A percentile compares a stretch with the other conserved stretches of the same genome.
These are phyloP conservation scores for Cyanoliseus patagonus DNA, from an alignment of 2,113 vertebrate genomes.

Conservation along the genomic window DNA sequence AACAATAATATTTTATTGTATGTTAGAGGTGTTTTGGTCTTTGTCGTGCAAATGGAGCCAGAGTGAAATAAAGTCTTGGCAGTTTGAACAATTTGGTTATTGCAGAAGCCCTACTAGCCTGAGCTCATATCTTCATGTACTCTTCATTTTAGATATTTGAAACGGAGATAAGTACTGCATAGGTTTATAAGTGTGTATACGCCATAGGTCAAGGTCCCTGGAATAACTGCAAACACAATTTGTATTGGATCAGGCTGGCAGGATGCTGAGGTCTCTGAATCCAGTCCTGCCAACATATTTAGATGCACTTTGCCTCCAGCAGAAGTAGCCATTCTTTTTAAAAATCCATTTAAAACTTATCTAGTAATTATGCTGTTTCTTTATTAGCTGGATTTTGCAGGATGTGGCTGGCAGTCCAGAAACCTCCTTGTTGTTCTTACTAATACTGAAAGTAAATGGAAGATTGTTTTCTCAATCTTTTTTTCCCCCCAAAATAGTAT, in stretches of 20 bases:
- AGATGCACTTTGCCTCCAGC: not conserved
- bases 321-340: not conserved
- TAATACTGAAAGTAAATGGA: not conserved
- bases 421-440: not conserved
- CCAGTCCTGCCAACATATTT: not conserved
- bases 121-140: not conserved
- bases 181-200: not conserved
- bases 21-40: not conserved
- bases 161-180: not conserved
- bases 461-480: not conserved
- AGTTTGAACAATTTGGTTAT: not conserved
- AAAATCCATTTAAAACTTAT: constrained; percentile 40
- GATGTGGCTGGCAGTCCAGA: not conserved
- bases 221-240: not conserved
- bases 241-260: not conserved
- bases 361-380: not conserved
- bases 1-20: not conserved
- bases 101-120: not conserved
- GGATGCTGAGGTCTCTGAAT: constrained; percentile 11
- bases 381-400: constrained; percentile 24
- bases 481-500: not conserved
- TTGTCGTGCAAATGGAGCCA: not conserved
- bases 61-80: not conserved
- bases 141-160: not conserved
- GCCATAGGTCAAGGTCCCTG: not conserved